Evolutionary conservation across 2,888 invertebrate genomes (phyloP), one percentile per base, ranked within the genome.

Genomic region (Agriopis aurantiaria): DNA sequence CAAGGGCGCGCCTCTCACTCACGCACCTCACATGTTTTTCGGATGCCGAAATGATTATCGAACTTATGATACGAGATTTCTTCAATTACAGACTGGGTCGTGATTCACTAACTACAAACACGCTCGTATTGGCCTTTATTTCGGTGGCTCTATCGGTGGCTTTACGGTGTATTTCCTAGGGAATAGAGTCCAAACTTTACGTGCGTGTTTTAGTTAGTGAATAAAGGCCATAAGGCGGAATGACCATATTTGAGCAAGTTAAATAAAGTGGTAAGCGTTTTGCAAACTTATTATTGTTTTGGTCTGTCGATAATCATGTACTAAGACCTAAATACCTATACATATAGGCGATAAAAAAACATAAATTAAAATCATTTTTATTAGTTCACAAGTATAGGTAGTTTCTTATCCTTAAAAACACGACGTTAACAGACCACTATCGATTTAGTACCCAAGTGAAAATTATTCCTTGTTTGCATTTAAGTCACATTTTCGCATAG

Each of bases 1-100:
- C 92, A 93, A 93, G 93, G 93, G 93, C 93, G 90, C 83, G 75
- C 93, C 93, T 92, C 91, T 93, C 93, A 92, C 93, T 90, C 85
- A 85, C 85, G 81, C 79, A 80, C 80, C 77, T 79, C 86, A 84
- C 83, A 83, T 85, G 82, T 87, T 88, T 82, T 90, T 90, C 82
- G 83, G 89, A 90, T 88, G 81, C 85, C 85, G 81, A 85, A 84
- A 82, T 84, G 86, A 88, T 87, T 87, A 88, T 84, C 81, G 76
- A 79, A 84, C 78, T 81, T 81, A 53, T 4, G 46, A 58, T 52
- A 45, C 41, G 12, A n/a, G 23, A 63, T 62, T 51, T 41, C 51
- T 52, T 17, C 33, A 51, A 9, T 33, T 40, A 53, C 43, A 63
- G 12, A 84, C 41, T 53, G 53, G 33, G 8, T 40, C 40, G 7